Percentiles rank a stretch among this genome's conserved stretches.
Conservation (phyloP, 2,113 vertebrate genomes). For the Perca schrenkii region DNA sequence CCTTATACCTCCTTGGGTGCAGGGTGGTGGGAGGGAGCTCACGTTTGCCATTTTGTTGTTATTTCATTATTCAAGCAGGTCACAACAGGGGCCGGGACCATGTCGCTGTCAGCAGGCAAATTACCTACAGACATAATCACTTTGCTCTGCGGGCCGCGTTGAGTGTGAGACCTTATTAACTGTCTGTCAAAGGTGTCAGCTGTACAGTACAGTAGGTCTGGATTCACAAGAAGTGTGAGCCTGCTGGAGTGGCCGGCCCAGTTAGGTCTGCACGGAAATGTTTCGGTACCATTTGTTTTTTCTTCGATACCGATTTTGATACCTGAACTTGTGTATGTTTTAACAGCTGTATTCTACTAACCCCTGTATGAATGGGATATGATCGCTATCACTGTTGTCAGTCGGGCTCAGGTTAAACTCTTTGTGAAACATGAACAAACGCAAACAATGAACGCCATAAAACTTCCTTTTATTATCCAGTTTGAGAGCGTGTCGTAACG, state of each 20-base stretch:
- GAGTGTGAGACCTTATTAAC: conserved; percentile 77
- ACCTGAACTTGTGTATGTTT: no score
- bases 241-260: neutral
- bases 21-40: neutral
- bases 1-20: conserved; percentile 18
- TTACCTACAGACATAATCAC: conserved; percentile 74
- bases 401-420: no score
- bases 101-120: conserved; percentile 63
- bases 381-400: no score
- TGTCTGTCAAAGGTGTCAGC: conserved; percentile 71
- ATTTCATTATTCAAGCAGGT: conserved; percentile 73
- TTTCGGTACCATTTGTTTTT: no score
- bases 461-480: no score
- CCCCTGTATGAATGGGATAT: no score
- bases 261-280: neutral
- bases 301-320: no score
- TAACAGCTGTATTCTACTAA: no score
- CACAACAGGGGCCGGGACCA: conserved; percentile 67
- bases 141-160: conserved; percentile 53
- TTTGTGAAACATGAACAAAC: no score
- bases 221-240: conserved; percentile 15
- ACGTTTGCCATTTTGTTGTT: conserved; percentile 70
- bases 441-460: no score
- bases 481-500: no score
- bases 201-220: conserved; percentile 31